phyloP scores from a whole-genome alignment of 1,140 invertebrate species.

The Phthorimaea operculella region DNA sequence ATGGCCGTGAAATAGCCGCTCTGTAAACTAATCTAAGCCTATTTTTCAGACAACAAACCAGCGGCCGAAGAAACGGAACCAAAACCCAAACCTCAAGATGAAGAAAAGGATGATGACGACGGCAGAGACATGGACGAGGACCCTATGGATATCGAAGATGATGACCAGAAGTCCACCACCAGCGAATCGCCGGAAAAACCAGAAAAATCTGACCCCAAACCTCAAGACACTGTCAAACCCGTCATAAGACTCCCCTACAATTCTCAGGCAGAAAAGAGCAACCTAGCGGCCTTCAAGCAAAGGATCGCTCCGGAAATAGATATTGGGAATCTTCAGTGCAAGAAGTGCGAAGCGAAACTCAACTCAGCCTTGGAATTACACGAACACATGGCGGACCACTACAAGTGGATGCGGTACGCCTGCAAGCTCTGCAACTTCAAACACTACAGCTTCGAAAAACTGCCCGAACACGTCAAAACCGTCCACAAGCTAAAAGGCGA shows the following conservation, averaged over 20 bases:
- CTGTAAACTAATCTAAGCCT: not conserved
- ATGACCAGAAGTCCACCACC: constrained; percentile 17
- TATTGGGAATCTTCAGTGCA: constrained; percentile 39
- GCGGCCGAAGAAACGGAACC: not conserved
- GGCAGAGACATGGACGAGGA: constrained; percentile 12
- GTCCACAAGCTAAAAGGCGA: constrained; percentile 64
- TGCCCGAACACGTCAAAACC: constrained; percentile 67
- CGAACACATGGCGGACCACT: constrained; percentile 68
- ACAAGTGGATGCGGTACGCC: constrained; percentile 68
- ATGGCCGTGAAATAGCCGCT: constrained; percentile 8
- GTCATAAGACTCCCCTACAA: constrained; percentile 34
- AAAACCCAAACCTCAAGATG: constrained; percentile 9
- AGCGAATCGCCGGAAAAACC: constrained; percentile 16
- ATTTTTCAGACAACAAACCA: constrained; percentile 17
- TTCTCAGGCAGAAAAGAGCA: constrained; percentile 48
- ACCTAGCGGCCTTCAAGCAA: constrained; percentile 42
- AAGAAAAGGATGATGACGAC: constrained; percentile 11
- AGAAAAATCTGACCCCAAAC: constrained; percentile 12
- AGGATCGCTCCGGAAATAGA: constrained; percentile 40
- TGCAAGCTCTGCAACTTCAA: constrained; percentile 71
- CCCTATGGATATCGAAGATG: constrained; percentile 18
- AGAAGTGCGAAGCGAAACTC: constrained; percentile 56
- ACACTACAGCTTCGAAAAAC: constrained; percentile 65
- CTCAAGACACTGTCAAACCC: constrained; percentile 6
- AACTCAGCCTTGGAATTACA: constrained; percentile 55